Conservation (phyloP, 2,797 vertebrate species). For the Tamandua tetradactyla region DNA sequence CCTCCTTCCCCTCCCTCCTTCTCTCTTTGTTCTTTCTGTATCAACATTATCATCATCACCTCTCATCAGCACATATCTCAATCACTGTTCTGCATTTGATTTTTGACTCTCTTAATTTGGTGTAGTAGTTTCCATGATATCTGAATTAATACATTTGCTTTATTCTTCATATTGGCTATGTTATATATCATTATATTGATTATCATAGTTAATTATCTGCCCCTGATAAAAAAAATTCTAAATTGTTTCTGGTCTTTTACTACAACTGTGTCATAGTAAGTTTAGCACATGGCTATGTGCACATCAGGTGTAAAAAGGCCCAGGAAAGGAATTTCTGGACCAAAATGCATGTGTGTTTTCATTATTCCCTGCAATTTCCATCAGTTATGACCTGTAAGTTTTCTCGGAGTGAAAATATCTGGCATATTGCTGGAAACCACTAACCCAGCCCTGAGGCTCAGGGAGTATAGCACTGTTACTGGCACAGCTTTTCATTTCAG, state of each 20-base stretch:
- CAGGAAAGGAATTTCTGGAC: background rate
- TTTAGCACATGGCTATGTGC: rapidly evolving
- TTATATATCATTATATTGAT: background rate
- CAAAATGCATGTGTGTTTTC: background rate
- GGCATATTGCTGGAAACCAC: background rate
- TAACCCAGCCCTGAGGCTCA: background rate
- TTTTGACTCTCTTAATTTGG: background rate
- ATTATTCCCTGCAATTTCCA: background rate
- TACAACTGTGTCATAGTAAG: background rate
- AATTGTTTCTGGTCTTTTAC: background rate
- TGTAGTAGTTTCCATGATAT: background rate
- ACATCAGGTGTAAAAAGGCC: background rate
- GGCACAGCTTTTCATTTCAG: background rate
- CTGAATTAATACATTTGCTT: background rate
- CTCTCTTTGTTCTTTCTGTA: background rate
- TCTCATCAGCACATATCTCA: background rate
- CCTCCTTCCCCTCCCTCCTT: background rate
- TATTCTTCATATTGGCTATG: background rate
- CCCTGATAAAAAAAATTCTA: background rate
- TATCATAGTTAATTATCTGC: background rate
- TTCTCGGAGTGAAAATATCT: background rate
- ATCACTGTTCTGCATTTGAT: background rate
- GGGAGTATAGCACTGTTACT: rapidly evolving
- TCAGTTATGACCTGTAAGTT: background rate
- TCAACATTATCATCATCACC: too few species aligned